These are phyloP conservation scores for Solea senegalensis DNA, from an alignment of 2,113 vertebrate species.

Conservation along the genomic window DNA sequence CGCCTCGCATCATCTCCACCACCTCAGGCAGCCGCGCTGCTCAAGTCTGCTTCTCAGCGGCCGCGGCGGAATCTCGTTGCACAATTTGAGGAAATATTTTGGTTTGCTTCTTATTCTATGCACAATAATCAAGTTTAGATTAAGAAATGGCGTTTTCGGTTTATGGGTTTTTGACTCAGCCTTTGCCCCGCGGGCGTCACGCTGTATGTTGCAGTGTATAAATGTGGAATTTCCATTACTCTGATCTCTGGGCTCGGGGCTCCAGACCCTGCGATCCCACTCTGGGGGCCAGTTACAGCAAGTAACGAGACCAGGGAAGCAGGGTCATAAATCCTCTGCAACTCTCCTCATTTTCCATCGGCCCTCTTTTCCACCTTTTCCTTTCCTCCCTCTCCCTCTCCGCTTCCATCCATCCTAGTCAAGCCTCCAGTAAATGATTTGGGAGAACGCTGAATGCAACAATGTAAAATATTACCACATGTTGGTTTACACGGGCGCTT, in stretches of 20 bases:
- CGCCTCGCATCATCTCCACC: slow-evolving; percentile 19
- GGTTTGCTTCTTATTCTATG: slow-evolving; percentile 15
- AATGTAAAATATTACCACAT: slow-evolving; percentile 44
- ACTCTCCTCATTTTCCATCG: slow-evolving; percentile 62
- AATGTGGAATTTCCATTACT: slow-evolving; percentile 80
- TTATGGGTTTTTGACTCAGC: slow-evolving; percentile 13
- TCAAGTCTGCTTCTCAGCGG: slow-evolving; percentile 15
- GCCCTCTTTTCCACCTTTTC: slow-evolving; percentile 35
- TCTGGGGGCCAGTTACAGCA: slow-evolving; percentile 80
- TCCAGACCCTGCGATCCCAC: slow-evolving; percentile 69
- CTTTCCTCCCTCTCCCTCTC: slow-evolving; percentile 31
- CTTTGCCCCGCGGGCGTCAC: slow-evolving; percentile 52
- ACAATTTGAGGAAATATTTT: slow-evolving; percentile 23
- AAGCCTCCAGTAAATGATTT: slow-evolving; percentile 45
- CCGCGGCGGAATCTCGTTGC: no score
- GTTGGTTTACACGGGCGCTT: slow-evolving; percentile 32
- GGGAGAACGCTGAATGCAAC: slow-evolving; percentile 42
- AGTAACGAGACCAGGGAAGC: slow-evolving; percentile 77
- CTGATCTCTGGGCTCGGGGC: slow-evolving; percentile 60
- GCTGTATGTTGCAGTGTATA: slow-evolving; percentile 46
- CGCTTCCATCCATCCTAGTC: slow-evolving; percentile 37
- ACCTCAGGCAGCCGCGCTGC: slow-evolving; percentile 25
- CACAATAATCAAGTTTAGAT: slow-evolving; percentile 19
- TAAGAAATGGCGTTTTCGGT: slow-evolving; percentile 16
- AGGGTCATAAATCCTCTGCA: slow-evolving; percentile 78